Percentiles rank a stretch among this genome's conserved stretches.
Evolutionary conservation across 2,888 invertebrate genomes (phyloP).

Genomic region (Norana najaformis): DNA sequence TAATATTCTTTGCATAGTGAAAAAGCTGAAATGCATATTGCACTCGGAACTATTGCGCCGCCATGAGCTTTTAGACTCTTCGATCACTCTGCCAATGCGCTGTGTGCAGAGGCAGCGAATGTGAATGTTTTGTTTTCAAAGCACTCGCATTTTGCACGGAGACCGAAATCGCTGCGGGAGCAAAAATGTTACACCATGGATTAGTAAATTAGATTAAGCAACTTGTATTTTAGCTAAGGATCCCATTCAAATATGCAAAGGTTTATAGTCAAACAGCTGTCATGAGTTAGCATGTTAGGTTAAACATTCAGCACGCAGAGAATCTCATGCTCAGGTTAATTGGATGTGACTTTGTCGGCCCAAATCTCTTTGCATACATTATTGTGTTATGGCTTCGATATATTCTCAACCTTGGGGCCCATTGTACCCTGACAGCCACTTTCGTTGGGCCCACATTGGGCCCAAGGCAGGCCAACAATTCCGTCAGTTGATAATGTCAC

Average conservation of each 20-base stretch:
- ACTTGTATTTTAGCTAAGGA: not conserved
- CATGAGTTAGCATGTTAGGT: not conserved
- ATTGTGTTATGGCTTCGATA: too few relatives aligned
- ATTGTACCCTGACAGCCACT: too few relatives aligned
- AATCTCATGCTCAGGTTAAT: too few relatives aligned
- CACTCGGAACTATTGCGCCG: not conserved
- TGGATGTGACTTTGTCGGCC: too few relatives aligned
- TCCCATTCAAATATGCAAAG: not conserved
- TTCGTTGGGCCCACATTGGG: too few relatives aligned
- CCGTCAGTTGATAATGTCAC: too few relatives aligned
- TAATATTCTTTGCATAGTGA: not conserved
- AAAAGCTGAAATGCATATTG: not conserved
- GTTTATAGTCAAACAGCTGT: not conserved
- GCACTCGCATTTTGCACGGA: not conserved
- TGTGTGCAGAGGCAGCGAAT: not conserved
- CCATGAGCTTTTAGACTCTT: not conserved
- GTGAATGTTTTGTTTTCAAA: not conserved
- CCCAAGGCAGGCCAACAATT: too few relatives aligned
- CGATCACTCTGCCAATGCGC: not conserved
- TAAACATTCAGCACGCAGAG: not conserved
- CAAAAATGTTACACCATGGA: not conserved
- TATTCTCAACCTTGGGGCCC: too few relatives aligned
- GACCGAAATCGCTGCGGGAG: not conserved
- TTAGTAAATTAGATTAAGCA: too few relatives aligned
- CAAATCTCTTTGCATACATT: too few relatives aligned